Evolutionary conservation across 2,888 invertebrate genomes (phyloP).

Genomic region (Trypoxylon attenuatum): DNA sequence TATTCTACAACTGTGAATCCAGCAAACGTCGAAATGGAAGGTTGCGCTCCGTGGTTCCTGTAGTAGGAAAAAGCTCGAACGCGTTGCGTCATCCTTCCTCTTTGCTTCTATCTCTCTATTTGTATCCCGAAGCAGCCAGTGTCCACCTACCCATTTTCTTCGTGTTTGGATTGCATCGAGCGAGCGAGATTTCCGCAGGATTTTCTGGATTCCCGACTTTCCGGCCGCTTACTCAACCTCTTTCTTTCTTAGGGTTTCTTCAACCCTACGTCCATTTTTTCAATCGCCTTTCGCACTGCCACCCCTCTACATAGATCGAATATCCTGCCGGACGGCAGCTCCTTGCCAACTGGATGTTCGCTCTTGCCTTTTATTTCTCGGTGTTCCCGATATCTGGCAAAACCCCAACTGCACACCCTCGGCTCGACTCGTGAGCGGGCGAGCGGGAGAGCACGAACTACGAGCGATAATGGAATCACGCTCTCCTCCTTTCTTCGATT

Average conservation of each 20-base stretch:
- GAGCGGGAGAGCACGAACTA: no score
- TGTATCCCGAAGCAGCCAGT: slow-evolving; percentile 14
- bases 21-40: neutral
- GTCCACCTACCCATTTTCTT: neutral
- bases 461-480: no score
- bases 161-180: neutral
- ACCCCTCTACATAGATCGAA: slow-evolving; percentile 35
- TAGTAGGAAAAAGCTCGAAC: slow-evolving; percentile 36
- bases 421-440: no score
- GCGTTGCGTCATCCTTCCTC: slow-evolving; percentile 28
- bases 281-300: slow-evolving; percentile 54
- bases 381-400: slow-evolving; percentile 13
- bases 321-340: slow-evolving; percentile 9
- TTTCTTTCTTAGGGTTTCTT: slow-evolving; percentile 6
- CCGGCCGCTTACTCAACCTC: neutral
- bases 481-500: no score
- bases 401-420: slow-evolving; percentile 12
- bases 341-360: slow-evolving; percentile 12
- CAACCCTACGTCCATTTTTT: slow-evolving; percentile 51
- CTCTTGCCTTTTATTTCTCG: slow-evolving; percentile 16
- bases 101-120: slow-evolving; percentile 50
- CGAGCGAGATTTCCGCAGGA: neutral
- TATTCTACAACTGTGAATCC: neutral
- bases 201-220: slow-evolving; percentile 34
- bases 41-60: slow-evolving; percentile 22